Evolutionary conservation across 2,113 vertebrate genomes (phyloP).

Genomic region (Morone saxatilis): DNA sequence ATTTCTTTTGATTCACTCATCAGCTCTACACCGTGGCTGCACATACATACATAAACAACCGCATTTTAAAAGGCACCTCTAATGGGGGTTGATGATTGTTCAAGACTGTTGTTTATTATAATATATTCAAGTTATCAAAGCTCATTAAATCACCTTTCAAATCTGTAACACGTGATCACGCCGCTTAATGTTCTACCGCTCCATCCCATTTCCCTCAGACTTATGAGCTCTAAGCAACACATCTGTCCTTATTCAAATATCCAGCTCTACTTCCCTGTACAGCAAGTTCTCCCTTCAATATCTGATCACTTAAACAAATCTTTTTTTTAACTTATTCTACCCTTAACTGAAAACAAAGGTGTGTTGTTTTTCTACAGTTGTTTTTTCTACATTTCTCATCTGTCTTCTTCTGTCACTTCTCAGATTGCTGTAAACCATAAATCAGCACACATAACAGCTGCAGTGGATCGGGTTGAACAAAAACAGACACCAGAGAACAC

Average conservation of each 20-base stretch:
- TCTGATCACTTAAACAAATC: constrained; percentile 19
- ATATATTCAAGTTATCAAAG: constrained; percentile 6
- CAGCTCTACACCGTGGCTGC: too few species aligned
- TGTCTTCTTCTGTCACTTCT: constrained; percentile 35
- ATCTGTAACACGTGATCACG: constrained; percentile 23
- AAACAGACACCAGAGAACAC: constrained; percentile 53
- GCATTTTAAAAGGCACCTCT: neutral
- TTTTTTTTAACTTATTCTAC: neutral
- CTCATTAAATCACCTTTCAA: constrained; percentile 23
- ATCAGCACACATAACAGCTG: constrained; percentile 67
- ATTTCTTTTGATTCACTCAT: neutral
- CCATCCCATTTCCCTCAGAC: neutral
- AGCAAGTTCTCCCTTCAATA: neutral
- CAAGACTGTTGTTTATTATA: neutral
- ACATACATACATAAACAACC: neutral
- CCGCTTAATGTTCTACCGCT: neutral
- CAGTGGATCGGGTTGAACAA: constrained; percentile 54
- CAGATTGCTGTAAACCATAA: constrained; percentile 65
- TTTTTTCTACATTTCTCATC: neutral
- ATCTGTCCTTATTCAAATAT: constrained; percentile 22
- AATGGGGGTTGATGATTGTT: neutral
- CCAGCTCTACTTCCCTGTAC: neutral
- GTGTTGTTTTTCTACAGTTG: neutral
- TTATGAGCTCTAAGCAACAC: neutral
- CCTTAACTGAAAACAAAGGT: constrained; percentile 1